Evolutionary conservation across 2,888 invertebrate genomes (phyloP).

Genomic region (Sminthurinus aureus): DNA sequence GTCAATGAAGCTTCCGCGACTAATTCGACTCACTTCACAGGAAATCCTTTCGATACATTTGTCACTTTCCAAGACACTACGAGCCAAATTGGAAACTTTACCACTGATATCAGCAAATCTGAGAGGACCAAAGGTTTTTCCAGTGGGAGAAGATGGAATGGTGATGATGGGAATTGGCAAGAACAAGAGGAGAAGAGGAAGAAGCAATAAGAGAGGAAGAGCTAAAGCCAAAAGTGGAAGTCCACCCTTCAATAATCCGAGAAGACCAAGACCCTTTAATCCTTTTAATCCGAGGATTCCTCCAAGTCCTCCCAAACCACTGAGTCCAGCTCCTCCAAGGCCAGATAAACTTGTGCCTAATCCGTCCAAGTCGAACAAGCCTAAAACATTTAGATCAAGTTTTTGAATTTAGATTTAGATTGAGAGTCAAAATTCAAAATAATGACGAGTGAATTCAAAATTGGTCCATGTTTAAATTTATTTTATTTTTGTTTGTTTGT

Average conservation of each 20-base stretch:
- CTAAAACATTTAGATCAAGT: neutral
- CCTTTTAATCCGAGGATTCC: slow-evolving; percentile 56
- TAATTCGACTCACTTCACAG: slow-evolving; percentile 55
- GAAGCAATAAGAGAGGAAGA: slow-evolving; percentile 50
- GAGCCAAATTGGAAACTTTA: slow-evolving; percentile 35
- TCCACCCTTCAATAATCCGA: slow-evolving; percentile 50
- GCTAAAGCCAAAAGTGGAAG: slow-evolving; percentile 49
- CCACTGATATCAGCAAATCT: slow-evolving; percentile 49
- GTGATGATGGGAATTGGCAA: slow-evolving; percentile 56
- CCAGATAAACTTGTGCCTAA: slow-evolving; percentile 45
- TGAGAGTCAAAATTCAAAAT: neutral
- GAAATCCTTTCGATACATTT: slow-evolving; percentile 56
- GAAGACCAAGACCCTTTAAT: slow-evolving; percentile 51
- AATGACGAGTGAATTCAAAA: too few species aligned
- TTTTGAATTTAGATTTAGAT: neutral
- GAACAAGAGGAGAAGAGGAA: slow-evolving; percentile 53
- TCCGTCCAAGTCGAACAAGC: slow-evolving; percentile 35
- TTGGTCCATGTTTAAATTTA: too few species aligned
- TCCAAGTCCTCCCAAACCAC: slow-evolving; percentile 55
- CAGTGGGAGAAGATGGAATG: slow-evolving; percentile 30
- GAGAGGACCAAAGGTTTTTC: slow-evolving; percentile 37
- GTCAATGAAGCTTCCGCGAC: slow-evolving; percentile 54
- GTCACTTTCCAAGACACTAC: slow-evolving; percentile 55
- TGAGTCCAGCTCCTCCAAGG: slow-evolving; percentile 48
- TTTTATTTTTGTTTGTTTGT: neutral